Percentiles rank a stretch among this genome's conserved stretches.
These are phyloP conservation scores for Pachypanchax playfairii DNA, from an alignment of 2,113 vertebrate species.

Conservation along the genomic window DNA sequence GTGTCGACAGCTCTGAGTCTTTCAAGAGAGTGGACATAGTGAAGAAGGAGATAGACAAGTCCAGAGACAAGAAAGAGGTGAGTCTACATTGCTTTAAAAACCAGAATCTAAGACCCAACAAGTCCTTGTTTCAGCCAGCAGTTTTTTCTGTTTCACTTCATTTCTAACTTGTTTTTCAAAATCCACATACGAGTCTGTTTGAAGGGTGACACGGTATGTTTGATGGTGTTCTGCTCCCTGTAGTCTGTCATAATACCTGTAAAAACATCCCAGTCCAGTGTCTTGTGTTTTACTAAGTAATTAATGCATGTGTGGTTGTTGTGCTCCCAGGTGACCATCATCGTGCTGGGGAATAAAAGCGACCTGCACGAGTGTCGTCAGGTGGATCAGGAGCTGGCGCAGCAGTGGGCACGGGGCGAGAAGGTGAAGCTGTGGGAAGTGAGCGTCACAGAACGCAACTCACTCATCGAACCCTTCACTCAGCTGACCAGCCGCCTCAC, in stretches of 20 bases:
- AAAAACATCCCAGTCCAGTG: too few species aligned
- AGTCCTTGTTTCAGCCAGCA: too few species aligned
- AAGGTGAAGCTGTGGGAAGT: slow-evolving; percentile 96
- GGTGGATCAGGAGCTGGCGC: slow-evolving; percentile 88
- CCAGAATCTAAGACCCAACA: too few species aligned
- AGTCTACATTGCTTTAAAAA: background rate
- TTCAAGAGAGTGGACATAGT: slow-evolving; percentile 89
- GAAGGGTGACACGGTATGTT: too few species aligned
- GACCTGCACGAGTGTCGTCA: slow-evolving; percentile 88
- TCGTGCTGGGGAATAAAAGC: slow-evolving; percentile 92
- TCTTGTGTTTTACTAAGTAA: too few species aligned
- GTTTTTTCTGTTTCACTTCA: too few species aligned
- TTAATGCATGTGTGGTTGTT: too few species aligned
- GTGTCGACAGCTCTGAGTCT: slow-evolving; percentile 89
- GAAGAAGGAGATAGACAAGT: slow-evolving; percentile 92
- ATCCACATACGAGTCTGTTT: too few species aligned
- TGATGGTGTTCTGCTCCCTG: too few species aligned
- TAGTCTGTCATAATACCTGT: too few species aligned
- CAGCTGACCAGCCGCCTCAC: slow-evolving; percentile 91
- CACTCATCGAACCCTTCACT: slow-evolving; percentile 91
- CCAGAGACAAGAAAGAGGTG: slow-evolving; percentile 95
- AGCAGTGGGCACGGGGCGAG: slow-evolving; percentile 90
- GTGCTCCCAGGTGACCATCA: slow-evolving; percentile 82
- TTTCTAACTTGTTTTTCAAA: too few species aligned
- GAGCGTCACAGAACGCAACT: slow-evolving; percentile 86